Evolutionary conservation across 2,888 invertebrate genomes (phyloP).

Genomic region (Gryllus longicercus): DNA sequence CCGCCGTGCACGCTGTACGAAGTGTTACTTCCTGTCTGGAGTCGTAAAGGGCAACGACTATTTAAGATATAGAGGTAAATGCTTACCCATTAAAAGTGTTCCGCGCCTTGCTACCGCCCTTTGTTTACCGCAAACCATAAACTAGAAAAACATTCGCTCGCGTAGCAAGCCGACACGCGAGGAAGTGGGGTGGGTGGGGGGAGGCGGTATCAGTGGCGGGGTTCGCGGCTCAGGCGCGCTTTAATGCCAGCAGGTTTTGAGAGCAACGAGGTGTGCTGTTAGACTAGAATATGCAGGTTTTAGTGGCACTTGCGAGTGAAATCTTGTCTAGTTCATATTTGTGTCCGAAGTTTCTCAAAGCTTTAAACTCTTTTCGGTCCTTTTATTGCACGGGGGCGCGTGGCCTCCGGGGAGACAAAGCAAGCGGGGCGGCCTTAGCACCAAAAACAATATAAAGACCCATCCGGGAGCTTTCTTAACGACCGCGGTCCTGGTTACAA

Average conservation of each 20-base stretch:
- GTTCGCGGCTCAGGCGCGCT: neutral
- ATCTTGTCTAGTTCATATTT: conserved; percentile 11
- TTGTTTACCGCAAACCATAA: neutral
- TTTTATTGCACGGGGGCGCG: neutral
- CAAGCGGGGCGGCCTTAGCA: neutral
- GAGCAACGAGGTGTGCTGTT: neutral
- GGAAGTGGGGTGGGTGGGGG: neutral
- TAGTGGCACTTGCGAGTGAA: neutral
- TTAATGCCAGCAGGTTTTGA: neutral
- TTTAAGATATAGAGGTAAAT: conserved; percentile 17
- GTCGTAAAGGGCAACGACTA: conserved; percentile 17
- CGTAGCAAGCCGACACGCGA: neutral
- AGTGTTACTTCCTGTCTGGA: conserved; percentile 6
- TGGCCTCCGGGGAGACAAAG: neutral
- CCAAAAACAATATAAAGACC: neutral
- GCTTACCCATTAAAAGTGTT: neutral
- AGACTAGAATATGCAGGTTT: neutral
- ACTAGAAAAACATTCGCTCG: conserved; percentile 8
- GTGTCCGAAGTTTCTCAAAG: neutral
- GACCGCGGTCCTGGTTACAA: neutral
- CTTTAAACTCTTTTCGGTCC: neutral
- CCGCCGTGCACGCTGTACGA: neutral
- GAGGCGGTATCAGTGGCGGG: too few relatives aligned
- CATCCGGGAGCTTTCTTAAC: neutral
- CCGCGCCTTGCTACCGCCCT: neutral